Base-by-base conservation (phyloP, 2,888 invertebrate species). In the Xestia xanthographa region DNA sequence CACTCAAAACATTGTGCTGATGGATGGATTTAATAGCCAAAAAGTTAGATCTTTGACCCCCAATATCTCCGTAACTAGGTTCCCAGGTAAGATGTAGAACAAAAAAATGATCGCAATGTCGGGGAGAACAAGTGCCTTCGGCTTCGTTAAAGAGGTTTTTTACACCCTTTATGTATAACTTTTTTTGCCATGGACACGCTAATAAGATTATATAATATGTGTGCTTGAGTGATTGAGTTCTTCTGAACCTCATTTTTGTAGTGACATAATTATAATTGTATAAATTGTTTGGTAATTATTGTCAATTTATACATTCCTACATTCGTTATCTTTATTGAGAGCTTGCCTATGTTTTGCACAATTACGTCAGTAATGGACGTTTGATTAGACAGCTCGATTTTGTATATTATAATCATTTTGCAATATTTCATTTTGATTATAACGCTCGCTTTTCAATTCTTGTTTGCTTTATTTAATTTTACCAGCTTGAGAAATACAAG, bases 251-350 rank as follows among this genome's bases (percentile, higher is more conserved):
- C 17, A 8, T 5, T 34, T 53, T 17, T 38, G 4, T 3, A 5
- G 5, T 66, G 43, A 11, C 66, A 66, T 82, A 85, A 86, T 88
- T 87, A 87, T 87, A 89, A 83, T 80, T 72, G 73, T 74, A 77
- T 81, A 84, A 84, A 74, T 84, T 77, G 66, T 79, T 77, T 26
- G 50, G 71, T 75, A 82, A 81, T 82, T 78, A 85, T 82, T 82
- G 73, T 66, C 66, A 77, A 85, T 83, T 85, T 69, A 83, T 77
- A 75, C 72, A 86, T 79, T 72, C 75, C 81, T 65, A 41, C 66
- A 74, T 77, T 80, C 53, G 45, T 81, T 83, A 83, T 85, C 65
- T 66, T 73, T 68, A 77, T 77, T 68, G 62, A 68, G 72, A 82
- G 71, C 67, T 71, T 66, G 71, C 50, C 85, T 82, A 60, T 82